Percentiles rank a stretch among this genome's conserved stretches.
Conservation (phyloP, 1,140 invertebrate genomes). For the Penaeus indicus region DNA sequence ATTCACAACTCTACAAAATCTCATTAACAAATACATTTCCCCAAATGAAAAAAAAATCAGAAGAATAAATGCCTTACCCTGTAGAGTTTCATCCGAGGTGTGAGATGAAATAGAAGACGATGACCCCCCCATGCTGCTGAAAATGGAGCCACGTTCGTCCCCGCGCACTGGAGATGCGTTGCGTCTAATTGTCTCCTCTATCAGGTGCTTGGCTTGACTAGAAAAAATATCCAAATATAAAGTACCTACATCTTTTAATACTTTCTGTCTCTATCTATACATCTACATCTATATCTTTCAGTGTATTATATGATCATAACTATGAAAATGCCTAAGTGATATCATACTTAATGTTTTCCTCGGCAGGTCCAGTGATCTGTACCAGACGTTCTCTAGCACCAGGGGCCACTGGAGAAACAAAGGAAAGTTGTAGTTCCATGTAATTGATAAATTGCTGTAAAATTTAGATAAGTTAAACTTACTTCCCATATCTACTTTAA, state of each 20-base stretch:
- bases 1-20: too few species aligned
- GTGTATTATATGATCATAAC: too few species aligned
- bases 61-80: constrained; percentile 20
- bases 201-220: constrained; percentile 89
- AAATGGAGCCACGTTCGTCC: constrained; percentile 65
- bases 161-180: constrained; percentile 88
- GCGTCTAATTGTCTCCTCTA: constrained; percentile 91
- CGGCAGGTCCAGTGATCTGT: constrained; percentile 90
- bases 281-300: neutral
- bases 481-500: too few species aligned
- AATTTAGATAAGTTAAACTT: too few species aligned
- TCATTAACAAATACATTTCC: too few species aligned
- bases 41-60: too few species aligned
- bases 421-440: neutral
- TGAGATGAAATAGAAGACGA: constrained; percentile 62
- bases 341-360: constrained; percentile 90
- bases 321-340: too few species aligned
- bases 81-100: constrained; percentile 61
- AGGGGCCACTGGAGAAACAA: constrained; percentile 82
- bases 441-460: neutral
- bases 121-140: constrained; percentile 48
- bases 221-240: constrained; percentile 39
- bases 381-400: constrained; percentile 92
- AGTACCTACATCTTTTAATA: neutral
- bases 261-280: neutral